Conservation (phyloP, 2,888 invertebrate species). For the Drosophila prolongata region DNA sequence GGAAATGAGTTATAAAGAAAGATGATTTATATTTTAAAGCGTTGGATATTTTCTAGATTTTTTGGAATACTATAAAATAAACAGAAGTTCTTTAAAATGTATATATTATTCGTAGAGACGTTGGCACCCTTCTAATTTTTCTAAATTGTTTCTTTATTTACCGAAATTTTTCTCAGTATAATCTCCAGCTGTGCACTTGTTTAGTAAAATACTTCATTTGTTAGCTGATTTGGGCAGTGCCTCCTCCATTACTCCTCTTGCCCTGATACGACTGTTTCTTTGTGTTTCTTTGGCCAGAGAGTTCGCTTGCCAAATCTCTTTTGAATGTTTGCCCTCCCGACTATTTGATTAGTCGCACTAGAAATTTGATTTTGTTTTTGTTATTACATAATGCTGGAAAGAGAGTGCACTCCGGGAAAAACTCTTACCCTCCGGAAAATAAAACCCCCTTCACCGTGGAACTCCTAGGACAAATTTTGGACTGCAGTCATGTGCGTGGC, state of each 20-base stretch:
- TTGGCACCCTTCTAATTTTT: no score
- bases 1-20: no score
- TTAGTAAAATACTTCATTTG: constrained; percentile 63
- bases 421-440: neutral
- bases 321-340: constrained; percentile 39
- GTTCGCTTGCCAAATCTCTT: constrained; percentile 38
- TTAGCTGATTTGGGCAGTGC: constrained; percentile 59
- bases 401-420: constrained; percentile 28
- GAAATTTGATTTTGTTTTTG: constrained; percentile 54
- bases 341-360: constrained; percentile 58
- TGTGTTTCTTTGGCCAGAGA: constrained; percentile 15
- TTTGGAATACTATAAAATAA: no score
- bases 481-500: constrained; percentile 43
- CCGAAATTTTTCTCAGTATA: constrained; percentile 1
- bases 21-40: no score
- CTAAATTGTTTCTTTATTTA: no score
- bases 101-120: no score
- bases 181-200: constrained; percentile 49
- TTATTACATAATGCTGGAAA: constrained; percentile 62
- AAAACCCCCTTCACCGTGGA: neutral
- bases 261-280: constrained; percentile 5
- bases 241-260: constrained; percentile 16
- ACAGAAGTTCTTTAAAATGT: no score
- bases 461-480: constrained; percentile 23
- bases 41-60: no score